These are phyloP conservation scores for Tyrophagus putrescentiae DNA, from an alignment of 1,140 invertebrate species.

Conservation along the genomic window DNA sequence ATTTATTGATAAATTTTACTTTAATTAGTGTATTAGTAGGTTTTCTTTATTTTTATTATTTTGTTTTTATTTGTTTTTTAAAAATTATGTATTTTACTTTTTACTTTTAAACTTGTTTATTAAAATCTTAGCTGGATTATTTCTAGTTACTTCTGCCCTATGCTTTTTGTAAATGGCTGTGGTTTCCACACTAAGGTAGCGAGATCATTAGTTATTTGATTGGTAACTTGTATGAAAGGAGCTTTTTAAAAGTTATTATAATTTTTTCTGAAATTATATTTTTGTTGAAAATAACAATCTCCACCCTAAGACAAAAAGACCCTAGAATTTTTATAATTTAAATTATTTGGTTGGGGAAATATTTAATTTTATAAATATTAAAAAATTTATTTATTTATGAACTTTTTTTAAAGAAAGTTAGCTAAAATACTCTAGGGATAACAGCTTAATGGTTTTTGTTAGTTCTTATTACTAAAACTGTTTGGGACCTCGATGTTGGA, in stretches of 20 bases:
- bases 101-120: background rate
- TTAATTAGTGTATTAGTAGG: background rate
- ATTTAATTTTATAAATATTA: background rate
- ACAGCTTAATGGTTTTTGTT: background rate
- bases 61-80: background rate
- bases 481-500: background rate
- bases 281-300: slow-evolving; percentile 2
- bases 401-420: background rate
- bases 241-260: background rate
- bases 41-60: background rate
- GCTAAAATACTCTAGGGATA: background rate
- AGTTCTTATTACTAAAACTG: background rate
- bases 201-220: background rate
- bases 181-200: background rate
- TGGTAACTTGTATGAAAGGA: background rate
- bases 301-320: background rate
- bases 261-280: background rate
- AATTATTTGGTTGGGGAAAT: too few species aligned
- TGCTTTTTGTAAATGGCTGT: background rate
- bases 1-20: background rate
- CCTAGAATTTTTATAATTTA: background rate
- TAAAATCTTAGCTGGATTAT: background rate
- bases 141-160: background rate
- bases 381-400: background rate
- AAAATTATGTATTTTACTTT: background rate